phyloP scores from a whole-genome alignment of 92 coral and sea anemone species.

The Nematostella vectensis region DNA sequence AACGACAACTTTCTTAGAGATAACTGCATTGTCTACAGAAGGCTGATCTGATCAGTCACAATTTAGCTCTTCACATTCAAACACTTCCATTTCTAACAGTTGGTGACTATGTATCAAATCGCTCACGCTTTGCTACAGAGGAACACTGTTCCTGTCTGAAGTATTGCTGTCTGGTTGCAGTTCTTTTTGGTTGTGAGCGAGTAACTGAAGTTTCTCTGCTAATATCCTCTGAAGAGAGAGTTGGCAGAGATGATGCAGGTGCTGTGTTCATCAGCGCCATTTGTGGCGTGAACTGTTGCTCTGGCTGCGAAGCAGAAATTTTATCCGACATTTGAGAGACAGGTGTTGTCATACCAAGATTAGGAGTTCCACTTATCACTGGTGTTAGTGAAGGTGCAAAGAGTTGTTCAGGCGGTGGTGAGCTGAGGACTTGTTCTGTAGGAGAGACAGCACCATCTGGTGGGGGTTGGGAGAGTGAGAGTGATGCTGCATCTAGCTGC shows the following conservation, averaged over 20 bases:
- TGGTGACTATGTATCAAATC: neutral
- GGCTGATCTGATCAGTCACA: too few species aligned
- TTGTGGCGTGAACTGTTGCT: too few species aligned
- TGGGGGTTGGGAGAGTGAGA: constrained; percentile 27
- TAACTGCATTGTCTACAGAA: too few species aligned
- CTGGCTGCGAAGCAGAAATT: too few species aligned
- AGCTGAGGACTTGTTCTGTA: constrained; percentile 32
- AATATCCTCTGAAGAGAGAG: constrained; percentile 9
- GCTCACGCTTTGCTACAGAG: neutral
- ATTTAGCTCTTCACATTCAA: too few species aligned
- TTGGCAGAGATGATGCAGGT: constrained; percentile 13
- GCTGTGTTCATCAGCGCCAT: constrained; percentile 16
- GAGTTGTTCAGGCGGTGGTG: constrained; percentile 43
- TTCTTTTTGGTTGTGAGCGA: neutral
- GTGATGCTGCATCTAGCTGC: constrained; percentile 67
- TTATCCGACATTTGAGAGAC: too few species aligned
- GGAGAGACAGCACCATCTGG: constrained; percentile 18
- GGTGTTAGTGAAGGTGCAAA: constrained; percentile 24
- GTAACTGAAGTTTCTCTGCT: neutral
- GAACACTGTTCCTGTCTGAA: neutral
- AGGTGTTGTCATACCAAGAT: too few species aligned
- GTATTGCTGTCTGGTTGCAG: neutral
- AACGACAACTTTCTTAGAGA: too few species aligned
- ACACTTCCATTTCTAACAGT: too few species aligned
- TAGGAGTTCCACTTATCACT: constrained; percentile 1